A percentile compares a stretch with the other conserved stretches of the same genome.
Evolutionary conservation across 2,888 invertebrate genomes (phyloP).

Genomic region (Eilema caniola): DNA sequence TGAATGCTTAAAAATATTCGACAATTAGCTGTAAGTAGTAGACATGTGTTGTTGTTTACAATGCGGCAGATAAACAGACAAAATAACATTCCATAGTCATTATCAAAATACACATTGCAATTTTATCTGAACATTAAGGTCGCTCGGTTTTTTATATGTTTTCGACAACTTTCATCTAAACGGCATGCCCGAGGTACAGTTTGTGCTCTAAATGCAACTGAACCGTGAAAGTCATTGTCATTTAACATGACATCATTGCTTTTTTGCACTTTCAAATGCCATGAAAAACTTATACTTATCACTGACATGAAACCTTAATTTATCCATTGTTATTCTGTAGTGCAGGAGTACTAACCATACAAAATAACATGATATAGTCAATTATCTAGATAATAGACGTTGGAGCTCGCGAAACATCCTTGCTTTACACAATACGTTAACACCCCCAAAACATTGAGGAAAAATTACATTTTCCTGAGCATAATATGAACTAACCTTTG

Average conservation of each 20-base stretch:
- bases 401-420: constrained; percentile 56
- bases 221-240: constrained; percentile 87
- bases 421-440: constrained; percentile 52
- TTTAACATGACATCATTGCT: constrained; percentile 81
- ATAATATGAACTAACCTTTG: constrained; percentile 88
- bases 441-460: constrained; percentile 57
- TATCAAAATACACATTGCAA: constrained; percentile 29
- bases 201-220: constrained; percentile 83
- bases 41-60: constrained; percentile 49
- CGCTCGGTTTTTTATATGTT: constrained; percentile 68
- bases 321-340: constrained; percentile 27
- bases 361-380: constrained; percentile 48
- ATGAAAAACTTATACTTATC: constrained; percentile 38
- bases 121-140: constrained; percentile 59
- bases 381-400: constrained; percentile 56
- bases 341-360: constrained; percentile 30
- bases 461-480: constrained; percentile 41
- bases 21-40: not conserved
- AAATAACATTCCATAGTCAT: constrained; percentile 41
- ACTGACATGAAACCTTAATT: constrained; percentile 21
- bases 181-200: constrained; percentile 77
- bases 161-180: constrained; percentile 81
- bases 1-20: not conserved
- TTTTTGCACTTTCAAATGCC: constrained; percentile 80
- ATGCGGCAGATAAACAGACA: constrained; percentile 54